Base-by-base conservation (phyloP, 2,797 vertebrate species). In the Pagetopsis macropterus region DNA sequence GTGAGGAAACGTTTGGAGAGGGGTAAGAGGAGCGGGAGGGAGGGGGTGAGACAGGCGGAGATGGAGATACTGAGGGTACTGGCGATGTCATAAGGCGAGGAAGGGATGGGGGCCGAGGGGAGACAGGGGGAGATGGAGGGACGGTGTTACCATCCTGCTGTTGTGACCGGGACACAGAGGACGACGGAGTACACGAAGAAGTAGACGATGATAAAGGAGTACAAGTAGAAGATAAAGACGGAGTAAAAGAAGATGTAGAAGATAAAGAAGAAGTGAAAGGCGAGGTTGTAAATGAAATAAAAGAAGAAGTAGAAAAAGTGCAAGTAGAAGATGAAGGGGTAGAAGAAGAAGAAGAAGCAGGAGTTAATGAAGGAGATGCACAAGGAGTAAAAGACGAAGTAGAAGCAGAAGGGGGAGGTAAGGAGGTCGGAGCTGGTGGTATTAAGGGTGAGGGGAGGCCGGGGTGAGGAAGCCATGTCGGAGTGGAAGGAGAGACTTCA, bases 21-120 rank as follows among this genome's bases (percentile, higher is more conserved):
- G 65, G 17, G 19, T n/a, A 76, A 59, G 84, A 66, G 12, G 51
- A 3, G 63, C 17, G 67, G 68, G 58, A 31, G 14, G 73, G 75
- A 44, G 75, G 48, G 0, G 78, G 84, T 4, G 85, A 76, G 68
- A 78, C 48, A 21, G 82, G 85, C 0, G 79, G 73, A 40, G 78
- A 61, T 6, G 64, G 51, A 6, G 82, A 87, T 54, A 57, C 12
- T 4, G 61, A 70, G 56, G 84, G 85, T 2, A 74, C 60, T 0
- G 75, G 86, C 1, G 82, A 90, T 2, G 88, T 78, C 31, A 88
- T 65, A 48, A 94, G 86, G 23, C 33, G 72, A 56, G 90, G 90
- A 46, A 87, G 84, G 65, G 85, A 62, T 0, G 89, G 81, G 16
- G 87, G 88, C 1, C 56, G 76, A 55, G 84, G 82, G 40, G 82